Evolutionary conservation across 2,113 vertebrate species (phyloP), one percentile per base, ranked within the genome.

Genomic region (Dunckerocampus dactyliophorus): DNA sequence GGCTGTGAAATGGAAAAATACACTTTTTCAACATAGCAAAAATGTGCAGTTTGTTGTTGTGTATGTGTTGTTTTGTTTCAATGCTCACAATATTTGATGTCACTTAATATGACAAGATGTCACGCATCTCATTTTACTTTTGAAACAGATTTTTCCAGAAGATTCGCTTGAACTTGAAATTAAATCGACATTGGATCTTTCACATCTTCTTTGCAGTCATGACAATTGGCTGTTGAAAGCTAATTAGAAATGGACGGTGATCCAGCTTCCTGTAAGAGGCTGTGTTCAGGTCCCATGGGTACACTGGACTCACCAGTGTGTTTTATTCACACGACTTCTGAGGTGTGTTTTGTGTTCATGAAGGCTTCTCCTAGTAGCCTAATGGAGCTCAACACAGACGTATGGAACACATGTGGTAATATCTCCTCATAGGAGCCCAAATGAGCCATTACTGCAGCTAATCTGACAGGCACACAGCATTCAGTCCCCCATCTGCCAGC

Each of bases 321-420:
- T 49, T 65, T 46, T 39, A 69, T 78, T 82, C 63, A 73, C 67
- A 67, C 54, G 78, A 80, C 74, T 81, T 80, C 68, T 68, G 79
- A 83, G 77, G 76, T 80, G 76, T 79, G 11, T 79, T 81, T 82
- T 70, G 64, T 79, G 69, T 81, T 80, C 79, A 70, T 67, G 69
- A 78, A 78, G 78, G 75, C 79, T 82, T 74, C 72, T 85, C 76
- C 71, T 69, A 71, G 69, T 82, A 34, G 70, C 17, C 72, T 82
- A 86, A 83, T 79, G 72, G 86, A 80, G 75, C 81, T 79, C 81
- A 62, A 80, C 77, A 84, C 87, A 88, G 87, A 87, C 85, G 83
- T 89, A 87, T 87, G 85, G 84, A 89, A 88, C 88, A 91, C 88
- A 73, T 82, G 85, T 72, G 78, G 85, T 86, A 89, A 90, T 90